Conservation (phyloP, 2,888 invertebrate genomes). For the Diaphora mendica region DNA sequence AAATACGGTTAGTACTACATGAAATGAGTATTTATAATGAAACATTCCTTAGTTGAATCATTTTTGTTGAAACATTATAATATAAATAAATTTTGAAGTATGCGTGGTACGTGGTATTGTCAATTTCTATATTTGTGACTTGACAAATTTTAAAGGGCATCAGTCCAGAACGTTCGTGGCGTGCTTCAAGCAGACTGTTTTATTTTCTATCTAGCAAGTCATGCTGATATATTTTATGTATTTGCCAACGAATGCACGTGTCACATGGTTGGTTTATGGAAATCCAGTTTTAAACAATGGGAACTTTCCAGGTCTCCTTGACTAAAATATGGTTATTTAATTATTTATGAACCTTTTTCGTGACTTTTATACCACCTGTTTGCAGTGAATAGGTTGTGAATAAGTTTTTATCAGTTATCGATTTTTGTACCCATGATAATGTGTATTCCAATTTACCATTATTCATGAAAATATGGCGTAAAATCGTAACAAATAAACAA, state of each 20-base stretch:
- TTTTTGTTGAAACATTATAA: neutral
- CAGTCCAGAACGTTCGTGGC: conserved; percentile 34
- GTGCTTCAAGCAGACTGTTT: conserved; percentile 16
- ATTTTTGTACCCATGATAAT: neutral
- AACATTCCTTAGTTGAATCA: neutral
- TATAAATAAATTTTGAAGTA: neutral
- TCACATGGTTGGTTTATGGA: conserved; percentile 27
- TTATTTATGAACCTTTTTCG: neutral
- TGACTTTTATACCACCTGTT: neutral
- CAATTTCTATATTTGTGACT: conserved; percentile 35
- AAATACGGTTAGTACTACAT: no score
- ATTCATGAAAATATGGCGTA: neutral
- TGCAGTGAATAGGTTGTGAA: neutral
- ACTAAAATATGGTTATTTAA: neutral
- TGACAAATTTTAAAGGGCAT: conserved; percentile 50
- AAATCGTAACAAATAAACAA: neutral
- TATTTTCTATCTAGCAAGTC: conserved; percentile 39
- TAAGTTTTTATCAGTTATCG: neutral
- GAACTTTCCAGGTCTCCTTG: neutral
- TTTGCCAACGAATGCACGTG: conserved; percentile 21
- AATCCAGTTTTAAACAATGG: conserved; percentile 43
- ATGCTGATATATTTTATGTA: conserved; percentile 26
- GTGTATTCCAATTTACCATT: neutral
- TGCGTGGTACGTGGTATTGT: neutral
- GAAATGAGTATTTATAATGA: neutral